Evolutionary conservation across 2,113 vertebrate species (phyloP), one percentile per base, ranked within the genome.

Genomic region (Limanda limanda): DNA sequence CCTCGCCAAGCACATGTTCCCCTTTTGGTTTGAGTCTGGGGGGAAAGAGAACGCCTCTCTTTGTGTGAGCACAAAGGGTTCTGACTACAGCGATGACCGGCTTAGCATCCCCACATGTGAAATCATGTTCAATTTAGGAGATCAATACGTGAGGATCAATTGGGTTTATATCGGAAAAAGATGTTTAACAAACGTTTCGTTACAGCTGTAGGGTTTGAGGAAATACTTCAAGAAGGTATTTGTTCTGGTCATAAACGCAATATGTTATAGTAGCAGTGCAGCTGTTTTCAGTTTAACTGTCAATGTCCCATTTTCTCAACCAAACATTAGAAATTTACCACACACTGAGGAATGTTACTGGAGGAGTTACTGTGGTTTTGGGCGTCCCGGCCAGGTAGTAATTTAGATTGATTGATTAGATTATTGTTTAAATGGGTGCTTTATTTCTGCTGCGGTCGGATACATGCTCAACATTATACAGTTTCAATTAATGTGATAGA

Each of bases 1-100:
- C 78, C 47, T 59, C 40, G 81, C 81, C 81, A 84, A 82, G 51
- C 81, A 86, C 69, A 14, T 82, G 85, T 63, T 85, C 51, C 55
- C 48, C 12, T 48, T 56, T 13, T 56, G n/a, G 17, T 47, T 18
- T 63, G 35, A 59, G 40, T 75, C 31, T 60, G 45, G 55, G 20
- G 59, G 60, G 65, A 54, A 48, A 23, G 52, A 65, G 65, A 54
- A 48, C 4, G 20, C 5, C 20, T 40, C 9, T 1, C 73, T 58
- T 55, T 70, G 59, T 45, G 27, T 6, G 48, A 56, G 18, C 10
- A 12, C 3, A 23, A 13, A 61, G 13, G 6, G 8, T 18, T 78
- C 78, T 59, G 24, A 62, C 40, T 23, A 3, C 37, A 37, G 73
- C 12, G 1, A 12, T 14, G 55, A 52, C 54, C 25, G 5, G 21